These are phyloP conservation scores for Polymixis flavicincta DNA, from an alignment of 2,888 invertebrate species.

Conservation along the genomic window DNA sequence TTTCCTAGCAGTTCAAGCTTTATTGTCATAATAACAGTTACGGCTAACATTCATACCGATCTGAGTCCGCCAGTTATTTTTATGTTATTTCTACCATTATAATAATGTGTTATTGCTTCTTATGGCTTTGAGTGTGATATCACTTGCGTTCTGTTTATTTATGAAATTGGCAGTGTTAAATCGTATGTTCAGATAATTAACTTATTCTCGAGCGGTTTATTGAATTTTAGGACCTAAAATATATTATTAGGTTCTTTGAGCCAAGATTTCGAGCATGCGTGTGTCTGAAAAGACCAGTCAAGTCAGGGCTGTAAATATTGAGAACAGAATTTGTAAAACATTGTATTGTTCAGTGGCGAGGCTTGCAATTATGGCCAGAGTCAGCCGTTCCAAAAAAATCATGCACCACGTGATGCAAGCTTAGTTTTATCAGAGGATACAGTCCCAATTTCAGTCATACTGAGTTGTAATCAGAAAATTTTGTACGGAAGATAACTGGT, in stretches of 20 bases:
- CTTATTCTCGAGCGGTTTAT: no score
- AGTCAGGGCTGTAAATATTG: background rate
- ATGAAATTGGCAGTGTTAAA: background rate
- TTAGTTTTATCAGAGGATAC: no score
- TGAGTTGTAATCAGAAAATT: no score
- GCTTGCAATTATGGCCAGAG: no score
- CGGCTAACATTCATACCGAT: conserved; percentile 28
- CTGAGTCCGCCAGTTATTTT: conserved; percentile 42
- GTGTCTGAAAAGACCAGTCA: background rate
- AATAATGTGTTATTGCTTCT: conserved; percentile 32
- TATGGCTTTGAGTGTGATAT: conserved; percentile 7
- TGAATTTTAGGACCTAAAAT: background rate
- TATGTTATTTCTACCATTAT: conserved; percentile 40
- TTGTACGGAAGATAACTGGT: no score
- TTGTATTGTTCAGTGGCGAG: no score
- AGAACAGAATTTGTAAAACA: background rate
- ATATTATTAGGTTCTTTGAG: background rate
- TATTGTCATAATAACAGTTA: conserved; percentile 53
- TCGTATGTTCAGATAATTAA: background rate
- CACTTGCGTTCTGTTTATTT: conserved; percentile 1
- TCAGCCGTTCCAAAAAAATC: no score
- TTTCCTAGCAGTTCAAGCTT: conserved; percentile 30
- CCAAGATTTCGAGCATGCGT: background rate
- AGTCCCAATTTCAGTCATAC: no score
- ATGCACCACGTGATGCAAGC: no score